phyloP scores from a whole-genome alignment of 30 jellyfish, hydroid and myxozoan genomes.

The Morbakka virulenta region DNA sequence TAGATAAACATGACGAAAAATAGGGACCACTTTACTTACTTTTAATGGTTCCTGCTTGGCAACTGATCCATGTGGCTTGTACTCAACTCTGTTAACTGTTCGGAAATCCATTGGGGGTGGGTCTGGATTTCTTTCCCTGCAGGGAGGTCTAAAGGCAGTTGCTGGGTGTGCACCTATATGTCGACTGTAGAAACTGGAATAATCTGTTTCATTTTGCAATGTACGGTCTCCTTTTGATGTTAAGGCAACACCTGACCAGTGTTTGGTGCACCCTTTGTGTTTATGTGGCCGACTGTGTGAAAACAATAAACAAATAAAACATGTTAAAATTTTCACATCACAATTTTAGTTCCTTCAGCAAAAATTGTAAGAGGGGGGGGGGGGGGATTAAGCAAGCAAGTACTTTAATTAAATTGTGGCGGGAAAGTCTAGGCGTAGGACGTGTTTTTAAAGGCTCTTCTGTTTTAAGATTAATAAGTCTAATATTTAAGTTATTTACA shows the following conservation, averaged over 20 bases:
- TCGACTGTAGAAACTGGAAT: conserved; percentile 22
- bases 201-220: conserved; percentile 31
- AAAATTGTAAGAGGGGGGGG: no score
- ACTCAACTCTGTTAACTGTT: conserved; percentile 67
- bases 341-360: no score
- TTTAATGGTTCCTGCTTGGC: conserved; percentile 73
- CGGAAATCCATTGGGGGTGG: conserved; percentile 95
- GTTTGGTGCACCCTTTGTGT: conserved; percentile 63
- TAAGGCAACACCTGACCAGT: conserved; percentile 27
- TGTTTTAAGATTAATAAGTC: no score
- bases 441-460: no score
- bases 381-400: no score
- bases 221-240: conserved; percentile 7
- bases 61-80: conserved; percentile 1
- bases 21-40: conserved; percentile 9
- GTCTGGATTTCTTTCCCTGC: conserved; percentile 50
- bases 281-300: conserved; percentile 61
- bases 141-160: conserved; percentile 43
- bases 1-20: neutral
- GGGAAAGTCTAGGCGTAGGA: no score
- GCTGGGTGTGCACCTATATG: conserved; percentile 2
- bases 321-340: neutral
- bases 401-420: no score
- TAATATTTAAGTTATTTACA: no score
- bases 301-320: neutral